phyloP scores from a whole-genome alignment of 2,113 vertebrate species.

The Micromys minutus region DNA sequence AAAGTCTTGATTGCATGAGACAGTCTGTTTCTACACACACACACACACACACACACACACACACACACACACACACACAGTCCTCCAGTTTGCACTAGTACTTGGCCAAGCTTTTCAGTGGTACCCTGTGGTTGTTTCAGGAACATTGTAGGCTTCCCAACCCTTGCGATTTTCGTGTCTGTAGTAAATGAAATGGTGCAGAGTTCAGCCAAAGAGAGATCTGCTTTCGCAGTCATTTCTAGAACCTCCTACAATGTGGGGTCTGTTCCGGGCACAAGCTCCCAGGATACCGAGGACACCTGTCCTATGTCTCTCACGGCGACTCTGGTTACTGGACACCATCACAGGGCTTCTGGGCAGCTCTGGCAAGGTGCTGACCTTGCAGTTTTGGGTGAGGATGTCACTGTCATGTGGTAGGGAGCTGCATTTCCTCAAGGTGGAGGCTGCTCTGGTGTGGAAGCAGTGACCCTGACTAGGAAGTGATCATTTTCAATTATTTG shows the following conservation, averaged over 20 bases:
- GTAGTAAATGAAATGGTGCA: neutral
- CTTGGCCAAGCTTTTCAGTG: neutral
- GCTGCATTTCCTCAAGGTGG: neutral
- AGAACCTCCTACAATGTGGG: neutral
- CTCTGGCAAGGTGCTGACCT: neutral
- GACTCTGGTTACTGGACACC: neutral
- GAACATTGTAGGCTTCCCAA: neutral
- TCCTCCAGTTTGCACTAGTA: neutral
- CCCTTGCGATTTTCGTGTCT: neutral
- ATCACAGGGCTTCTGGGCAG: too few relatives aligned
- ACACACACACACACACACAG: neutral
- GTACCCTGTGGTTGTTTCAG: neutral
- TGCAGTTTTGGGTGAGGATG: neutral
- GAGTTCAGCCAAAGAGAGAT: neutral
- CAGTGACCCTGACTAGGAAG: neutral
- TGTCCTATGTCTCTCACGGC: too few relatives aligned
- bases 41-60: neutral
- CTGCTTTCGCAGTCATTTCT: neutral
- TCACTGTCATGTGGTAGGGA: neutral
- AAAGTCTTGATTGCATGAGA: constrained; percentile 40
- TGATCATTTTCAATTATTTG: too few relatives aligned
- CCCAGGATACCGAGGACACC: neutral
- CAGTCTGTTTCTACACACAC: neutral
- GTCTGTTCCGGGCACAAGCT: neutral
- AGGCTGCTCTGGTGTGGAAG: neutral